phyloP scores from a whole-genome alignment of 2,888 invertebrate genomes.

The Neoascia interrupta region DNA sequence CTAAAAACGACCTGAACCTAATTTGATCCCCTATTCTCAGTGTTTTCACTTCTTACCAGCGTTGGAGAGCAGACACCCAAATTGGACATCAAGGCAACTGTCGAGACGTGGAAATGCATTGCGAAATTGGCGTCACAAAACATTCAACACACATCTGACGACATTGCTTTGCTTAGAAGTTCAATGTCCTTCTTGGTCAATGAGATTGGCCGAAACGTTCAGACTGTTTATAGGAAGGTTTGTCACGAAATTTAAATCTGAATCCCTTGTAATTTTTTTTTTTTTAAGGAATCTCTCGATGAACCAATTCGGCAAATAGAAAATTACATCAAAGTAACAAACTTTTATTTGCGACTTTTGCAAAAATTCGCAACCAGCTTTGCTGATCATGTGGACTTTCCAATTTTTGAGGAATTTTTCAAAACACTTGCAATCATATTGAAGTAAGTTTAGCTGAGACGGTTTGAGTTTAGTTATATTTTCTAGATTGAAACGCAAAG shows the following conservation, averaged over 20 bases:
- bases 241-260: neutral
- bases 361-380: slow-evolving; percentile 63
- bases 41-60: slow-evolving; percentile 68
- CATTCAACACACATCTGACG: slow-evolving; percentile 7
- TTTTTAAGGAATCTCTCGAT: slow-evolving; percentile 45
- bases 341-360: slow-evolving; percentile 72
- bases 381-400: slow-evolving; percentile 74
- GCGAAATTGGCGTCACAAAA: slow-evolving; percentile 70
- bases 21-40: slow-evolving; percentile 44
- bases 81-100: slow-evolving; percentile 58
- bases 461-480: no score
- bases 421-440: slow-evolving; percentile 21
- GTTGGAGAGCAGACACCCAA: slow-evolving; percentile 63
- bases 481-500: neutral
- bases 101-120: slow-evolving; percentile 72
- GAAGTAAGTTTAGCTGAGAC: slow-evolving; percentile 11
- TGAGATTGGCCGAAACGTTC: slow-evolving; percentile 68
- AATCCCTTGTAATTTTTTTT: neutral
- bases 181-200: slow-evolving; percentile 66
- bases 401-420: slow-evolving; percentile 58
- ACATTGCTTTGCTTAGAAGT: slow-evolving; percentile 66
- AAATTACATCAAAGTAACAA: slow-evolving; percentile 71
- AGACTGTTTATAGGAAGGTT: slow-evolving; percentile 54
- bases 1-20: no score
- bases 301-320: slow-evolving; percentile 69